Percentiles rank a stretch among this genome's conserved stretches.
Conservation (phyloP, 2,888 invertebrate genomes). For the Hesperia comma region DNA sequence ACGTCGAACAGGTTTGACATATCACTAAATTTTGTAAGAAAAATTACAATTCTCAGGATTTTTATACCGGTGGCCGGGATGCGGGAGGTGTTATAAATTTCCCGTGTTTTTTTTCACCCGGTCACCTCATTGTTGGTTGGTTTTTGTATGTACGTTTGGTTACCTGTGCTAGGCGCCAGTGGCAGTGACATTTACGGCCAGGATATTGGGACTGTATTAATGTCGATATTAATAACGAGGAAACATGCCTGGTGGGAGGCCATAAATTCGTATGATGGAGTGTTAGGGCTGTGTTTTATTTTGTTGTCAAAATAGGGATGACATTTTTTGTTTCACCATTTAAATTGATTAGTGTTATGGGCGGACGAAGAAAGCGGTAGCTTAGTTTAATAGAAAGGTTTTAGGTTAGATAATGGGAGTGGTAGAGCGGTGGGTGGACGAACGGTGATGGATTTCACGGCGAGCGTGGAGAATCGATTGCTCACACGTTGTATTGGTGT, state of each 20-base stretch:
- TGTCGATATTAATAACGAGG: slow-evolving; percentile 80
- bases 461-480: slow-evolving; percentile 75
- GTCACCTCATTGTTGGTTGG: slow-evolving; percentile 71
- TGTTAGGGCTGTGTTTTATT: slow-evolving; percentile 59
- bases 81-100: slow-evolving; percentile 78
- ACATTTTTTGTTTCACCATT: slow-evolving; percentile 50
- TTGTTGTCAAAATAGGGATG: slow-evolving; percentile 69
- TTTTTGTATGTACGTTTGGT: slow-evolving; percentile 68
- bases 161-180: slow-evolving; percentile 83
- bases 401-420: slow-evolving; percentile 62
- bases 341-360: slow-evolving; percentile 49
- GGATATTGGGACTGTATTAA: slow-evolving; percentile 82
- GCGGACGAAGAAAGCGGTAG: slow-evolving; percentile 49
- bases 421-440: slow-evolving; percentile 68
- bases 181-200: slow-evolving; percentile 80
- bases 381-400: slow-evolving; percentile 54
- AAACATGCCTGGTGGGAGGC: slow-evolving; percentile 63
- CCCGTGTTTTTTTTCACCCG: slow-evolving; percentile 63
- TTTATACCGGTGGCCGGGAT: slow-evolving; percentile 75
- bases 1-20: slow-evolving; percentile 81
- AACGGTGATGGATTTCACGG: slow-evolving; percentile 74
- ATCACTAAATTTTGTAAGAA: slow-evolving; percentile 83
- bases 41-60: slow-evolving; percentile 78
- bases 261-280: slow-evolving; percentile 73
- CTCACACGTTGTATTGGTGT: slow-evolving; percentile 57